A percentile compares a stretch with the other conserved stretches of the same genome.
These are phyloP conservation scores for Ophioninae sp. DNA, from an alignment of 2,888 invertebrate genomes.

Conservation along the genomic window DNA sequence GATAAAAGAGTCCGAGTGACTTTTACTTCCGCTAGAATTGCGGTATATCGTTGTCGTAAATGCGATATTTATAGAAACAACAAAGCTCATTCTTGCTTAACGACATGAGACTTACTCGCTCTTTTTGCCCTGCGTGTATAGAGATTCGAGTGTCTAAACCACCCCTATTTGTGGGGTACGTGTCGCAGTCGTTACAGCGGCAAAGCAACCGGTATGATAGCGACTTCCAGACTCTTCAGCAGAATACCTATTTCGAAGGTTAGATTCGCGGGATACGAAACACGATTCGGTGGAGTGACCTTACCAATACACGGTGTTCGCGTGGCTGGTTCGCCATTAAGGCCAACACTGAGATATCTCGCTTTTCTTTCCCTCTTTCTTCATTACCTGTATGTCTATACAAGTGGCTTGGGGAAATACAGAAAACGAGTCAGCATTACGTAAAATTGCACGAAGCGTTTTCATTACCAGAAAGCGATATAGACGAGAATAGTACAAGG, in stretches of 20 bases:
- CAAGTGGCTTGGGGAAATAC: conserved; percentile 19
- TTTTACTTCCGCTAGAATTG: conserved; percentile 8
- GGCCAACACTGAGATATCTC: conserved; percentile 39
- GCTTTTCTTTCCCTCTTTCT: not conserved
- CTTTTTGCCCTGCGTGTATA: conserved; percentile 1
- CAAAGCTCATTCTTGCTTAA: conserved; percentile 23
- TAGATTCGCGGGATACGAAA: conserved; percentile 24
- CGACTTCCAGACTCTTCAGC: conserved; percentile 42
- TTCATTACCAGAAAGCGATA: conserved; percentile 41
- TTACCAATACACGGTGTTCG: conserved; percentile 24
- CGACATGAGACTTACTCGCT: not conserved
- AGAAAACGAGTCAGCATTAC: conserved; percentile 44
- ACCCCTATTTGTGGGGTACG: conserved; percentile 1
- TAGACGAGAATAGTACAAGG: conserved; percentile 17
- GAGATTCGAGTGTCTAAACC: not conserved
- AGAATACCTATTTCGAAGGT: conserved; percentile 46
- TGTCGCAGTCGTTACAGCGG: conserved; percentile 21
- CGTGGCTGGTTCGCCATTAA: conserved; percentile 17
- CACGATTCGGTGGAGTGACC: conserved; percentile 16
- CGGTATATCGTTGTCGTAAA: conserved; percentile 20
- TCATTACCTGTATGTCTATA: conserved; percentile 1
- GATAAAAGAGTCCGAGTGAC: conserved; percentile 10
- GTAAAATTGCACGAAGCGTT: conserved; percentile 54
- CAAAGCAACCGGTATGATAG: conserved; percentile 46
- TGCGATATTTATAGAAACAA: conserved; percentile 28